Conservation (phyloP, 2,888 invertebrate genomes). For the Ypsolopha scabrella region DNA sequence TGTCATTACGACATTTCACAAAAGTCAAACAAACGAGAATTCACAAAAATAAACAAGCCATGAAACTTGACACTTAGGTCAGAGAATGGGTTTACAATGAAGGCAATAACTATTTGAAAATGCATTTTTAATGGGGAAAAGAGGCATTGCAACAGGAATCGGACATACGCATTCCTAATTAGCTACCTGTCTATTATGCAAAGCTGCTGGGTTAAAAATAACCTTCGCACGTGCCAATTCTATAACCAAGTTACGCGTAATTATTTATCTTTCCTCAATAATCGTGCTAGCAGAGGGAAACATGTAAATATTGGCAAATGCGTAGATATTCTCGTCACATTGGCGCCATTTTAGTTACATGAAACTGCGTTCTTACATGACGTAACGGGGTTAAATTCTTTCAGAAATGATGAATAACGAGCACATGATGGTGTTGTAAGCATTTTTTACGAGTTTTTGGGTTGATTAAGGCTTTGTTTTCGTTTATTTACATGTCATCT, state of each 20-base stretch:
- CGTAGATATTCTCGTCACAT: slow-evolving; percentile 19
- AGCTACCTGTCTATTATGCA: background rate
- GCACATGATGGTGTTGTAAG: slow-evolving; percentile 14
- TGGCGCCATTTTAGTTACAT: slow-evolving; percentile 68
- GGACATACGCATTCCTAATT: background rate
- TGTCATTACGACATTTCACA: slow-evolving; percentile 59
- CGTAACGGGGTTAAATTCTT: slow-evolving; percentile 50
- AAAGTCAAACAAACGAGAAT: slow-evolving; percentile 35
- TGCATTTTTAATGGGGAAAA: background rate
- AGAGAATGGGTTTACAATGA: background rate
- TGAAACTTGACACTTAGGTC: slow-evolving; percentile 12
- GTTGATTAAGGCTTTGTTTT: slow-evolving; percentile 50
- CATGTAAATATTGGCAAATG: background rate
- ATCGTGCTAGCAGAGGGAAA: background rate
- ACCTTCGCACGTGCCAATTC: slow-evolving; percentile 46
- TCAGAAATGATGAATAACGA: slow-evolving; percentile 14
- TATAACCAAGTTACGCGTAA: slow-evolving; percentile 3
- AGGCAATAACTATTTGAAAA: background rate
- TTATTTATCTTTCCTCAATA: background rate
- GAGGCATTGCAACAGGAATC: background rate
- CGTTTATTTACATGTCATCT: slow-evolving; percentile 55
- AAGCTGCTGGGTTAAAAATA: slow-evolving; percentile 42
- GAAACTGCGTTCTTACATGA: slow-evolving; percentile 44
- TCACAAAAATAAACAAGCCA: slow-evolving; percentile 51
- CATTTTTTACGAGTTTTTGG: slow-evolving; percentile 27